phyloP scores from a whole-genome alignment of 30 jellyfish, hydroid and myxozoan genomes.

The Haliclystus octoradiatus region DNA sequence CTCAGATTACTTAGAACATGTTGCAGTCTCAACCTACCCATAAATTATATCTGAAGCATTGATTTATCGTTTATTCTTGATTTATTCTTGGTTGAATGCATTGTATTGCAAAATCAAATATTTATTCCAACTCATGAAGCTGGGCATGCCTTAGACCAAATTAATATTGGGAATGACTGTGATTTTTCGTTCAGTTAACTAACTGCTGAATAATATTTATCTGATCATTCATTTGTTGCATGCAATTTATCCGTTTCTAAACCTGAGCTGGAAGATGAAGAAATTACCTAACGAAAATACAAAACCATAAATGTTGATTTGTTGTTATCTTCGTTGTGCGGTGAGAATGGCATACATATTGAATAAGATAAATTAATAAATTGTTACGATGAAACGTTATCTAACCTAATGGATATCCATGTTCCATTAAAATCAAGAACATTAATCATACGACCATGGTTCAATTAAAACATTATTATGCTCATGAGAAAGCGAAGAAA shows the following conservation, averaged over 20 bases:
- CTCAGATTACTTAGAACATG: conserved; percentile 12
- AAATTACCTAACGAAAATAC: conserved; percentile 12
- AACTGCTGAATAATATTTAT: no score
- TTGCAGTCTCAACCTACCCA: conserved; percentile 12
- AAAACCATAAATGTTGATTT: conserved; percentile 18
- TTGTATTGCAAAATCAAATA: conserved; percentile 15
- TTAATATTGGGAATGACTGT: conserved; percentile 19
- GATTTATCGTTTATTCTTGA: no score
- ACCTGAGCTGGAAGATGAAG: no score
- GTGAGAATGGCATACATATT: no score
- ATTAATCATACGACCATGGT: conserved; percentile 11
- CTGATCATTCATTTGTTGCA: no score
- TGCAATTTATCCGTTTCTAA: no score
- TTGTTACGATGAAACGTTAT: conserved; percentile 12
- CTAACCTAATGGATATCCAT: conserved; percentile 6
- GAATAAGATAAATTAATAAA: conserved; percentile 9
- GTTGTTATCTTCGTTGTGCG: no score
- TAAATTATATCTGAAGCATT: no score
- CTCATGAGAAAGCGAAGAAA: conserved; percentile 20
- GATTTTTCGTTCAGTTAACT: no score
- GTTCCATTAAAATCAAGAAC: no score
- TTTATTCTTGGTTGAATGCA: no score
- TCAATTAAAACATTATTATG: conserved; percentile 6
- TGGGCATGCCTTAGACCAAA: conserved; percentile 5
- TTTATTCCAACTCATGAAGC: conserved; percentile 17